Evolutionary conservation across 2,888 invertebrate genomes (phyloP).

Genomic region (Caenorhabditis sp.): DNA sequence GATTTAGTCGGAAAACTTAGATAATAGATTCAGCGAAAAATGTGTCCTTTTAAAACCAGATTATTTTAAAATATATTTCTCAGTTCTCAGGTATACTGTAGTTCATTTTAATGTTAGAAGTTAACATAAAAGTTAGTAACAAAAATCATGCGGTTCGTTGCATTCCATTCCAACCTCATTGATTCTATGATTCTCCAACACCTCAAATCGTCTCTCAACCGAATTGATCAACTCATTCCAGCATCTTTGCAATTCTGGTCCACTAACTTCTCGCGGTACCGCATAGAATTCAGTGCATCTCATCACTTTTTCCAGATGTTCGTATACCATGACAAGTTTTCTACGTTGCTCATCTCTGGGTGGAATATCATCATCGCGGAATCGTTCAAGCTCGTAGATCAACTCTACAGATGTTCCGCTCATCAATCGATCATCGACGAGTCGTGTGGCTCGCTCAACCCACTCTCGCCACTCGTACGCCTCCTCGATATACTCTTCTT

Average conservation of each 20-base stretch:
- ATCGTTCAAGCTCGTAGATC: conserved; percentile 87
- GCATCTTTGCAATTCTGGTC: conserved; percentile 71
- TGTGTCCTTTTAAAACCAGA: too few relatives aligned
- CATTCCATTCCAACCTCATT: conserved; percentile 40
- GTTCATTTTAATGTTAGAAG: not conserved
- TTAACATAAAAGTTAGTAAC: not conserved
- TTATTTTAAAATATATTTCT: too few relatives aligned
- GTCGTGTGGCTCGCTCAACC: conserved; percentile 57
- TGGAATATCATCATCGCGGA: conserved; percentile 92
- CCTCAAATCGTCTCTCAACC: conserved; percentile 57
- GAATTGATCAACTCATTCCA: conserved; percentile 71
- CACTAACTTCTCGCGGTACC: conserved; percentile 71
- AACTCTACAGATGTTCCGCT: conserved; percentile 72
- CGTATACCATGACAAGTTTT: conserved; percentile 84
- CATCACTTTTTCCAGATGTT: conserved; percentile 72
- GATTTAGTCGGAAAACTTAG: too few relatives aligned
- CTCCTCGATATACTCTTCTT: conserved; percentile 60
- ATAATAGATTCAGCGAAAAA: too few relatives aligned
- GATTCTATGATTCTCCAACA: conserved; percentile 47
- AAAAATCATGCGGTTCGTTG: not conserved
- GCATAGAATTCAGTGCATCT: conserved; percentile 51
- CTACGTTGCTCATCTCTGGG: conserved; percentile 88
- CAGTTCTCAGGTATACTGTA: too few relatives aligned
- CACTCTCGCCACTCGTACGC: conserved; percentile 67
- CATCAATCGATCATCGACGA: conserved; percentile 60